Evolutionary conservation across 2,888 invertebrate species (phyloP).

Genomic region (Caenorhabditis sp.): DNA sequence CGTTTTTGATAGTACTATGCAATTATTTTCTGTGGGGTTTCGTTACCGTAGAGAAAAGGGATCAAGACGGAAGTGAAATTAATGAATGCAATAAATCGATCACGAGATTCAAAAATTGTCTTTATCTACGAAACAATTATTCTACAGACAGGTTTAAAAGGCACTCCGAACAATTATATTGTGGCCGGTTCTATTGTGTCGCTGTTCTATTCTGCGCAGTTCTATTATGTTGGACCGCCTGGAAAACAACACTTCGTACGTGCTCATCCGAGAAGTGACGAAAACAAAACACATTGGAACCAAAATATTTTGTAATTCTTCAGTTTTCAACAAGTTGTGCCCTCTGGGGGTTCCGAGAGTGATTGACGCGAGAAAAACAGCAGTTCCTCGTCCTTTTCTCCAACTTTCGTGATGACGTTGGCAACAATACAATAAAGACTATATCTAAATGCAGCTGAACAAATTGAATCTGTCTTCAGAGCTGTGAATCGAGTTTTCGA

Average conservation of each 20-base stretch:
- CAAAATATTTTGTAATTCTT: not conserved
- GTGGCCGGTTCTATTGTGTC: too few species aligned
- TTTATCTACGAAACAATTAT: too few species aligned
- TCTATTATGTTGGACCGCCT: not conserved
- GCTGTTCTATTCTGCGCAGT: too few species aligned
- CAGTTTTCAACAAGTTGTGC: conserved; percentile 17
- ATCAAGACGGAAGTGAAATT: too few species aligned
- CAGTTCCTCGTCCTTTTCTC: not conserved
- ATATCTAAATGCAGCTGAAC: not conserved
- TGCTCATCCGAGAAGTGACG: not conserved
- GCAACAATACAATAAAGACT: not conserved
- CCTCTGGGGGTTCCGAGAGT: not conserved
- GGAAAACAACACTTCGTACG: not conserved
- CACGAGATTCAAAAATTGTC: too few species aligned
- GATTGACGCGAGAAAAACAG: not conserved
- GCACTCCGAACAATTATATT: too few species aligned
- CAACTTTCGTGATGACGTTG: not conserved
- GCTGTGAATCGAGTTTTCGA: conserved; percentile 16
- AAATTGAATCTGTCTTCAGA: conserved; percentile 6
- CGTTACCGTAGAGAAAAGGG: too few species aligned
- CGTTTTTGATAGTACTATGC: too few species aligned
- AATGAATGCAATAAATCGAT: too few species aligned
- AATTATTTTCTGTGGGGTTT: too few species aligned
- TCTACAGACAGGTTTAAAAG: too few species aligned
- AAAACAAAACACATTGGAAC: not conserved